Evolutionary conservation across 2,113 vertebrate species (phyloP), one percentile per base, ranked within the genome.

Genomic region (Piliocolobus tephrosceles): DNA sequence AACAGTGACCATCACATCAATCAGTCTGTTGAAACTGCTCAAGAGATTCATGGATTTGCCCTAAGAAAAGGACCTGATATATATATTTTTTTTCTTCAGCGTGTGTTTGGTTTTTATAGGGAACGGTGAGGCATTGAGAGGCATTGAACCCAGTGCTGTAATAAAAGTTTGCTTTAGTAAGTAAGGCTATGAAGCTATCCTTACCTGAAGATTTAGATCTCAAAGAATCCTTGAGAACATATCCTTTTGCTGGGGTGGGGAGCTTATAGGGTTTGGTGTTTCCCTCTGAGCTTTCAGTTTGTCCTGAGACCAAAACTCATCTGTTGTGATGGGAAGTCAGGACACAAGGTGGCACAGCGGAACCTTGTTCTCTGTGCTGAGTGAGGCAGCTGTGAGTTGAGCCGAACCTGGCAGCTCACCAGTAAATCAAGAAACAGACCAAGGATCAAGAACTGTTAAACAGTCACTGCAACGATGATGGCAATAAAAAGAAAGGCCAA

Each of bases 341-440:
- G 98, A 98, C 99, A 98, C 98, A 98, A 98, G 99, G 98, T 98
- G 99, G 99, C 98, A 98, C 97, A 98, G 98, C 88, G 58, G 98
- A 98, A 98, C 98, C 97, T 98, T 92, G 90, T 94, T 93, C 95
- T 86, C 22, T 40, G 35, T 55, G 16, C 70, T 17, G 79, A 98
- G 95, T 9, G 96, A 98, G 95, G 96, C 96, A 11, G 57, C 47
- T 23, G 22, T 1, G 68, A 70, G 30, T 11, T 5, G 18, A 82
- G 89, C 88, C 1, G 5, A 81, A 40, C 12, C 80, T 55, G 57
- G 82, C 86, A 27, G 82, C 87, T 84, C 50, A 23, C 82, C 80
- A 75, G 0, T 92, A 92, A 86, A 92, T 95, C 96, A 57, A 11
- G 81, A 57, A 66, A 30, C 90, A 20, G 87, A 92, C 82, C 75